Evolutionary conservation across 1,140 invertebrate species (phyloP), one percentile per base, ranked within the genome.

Genomic region (Drosophila santomea): DNA sequence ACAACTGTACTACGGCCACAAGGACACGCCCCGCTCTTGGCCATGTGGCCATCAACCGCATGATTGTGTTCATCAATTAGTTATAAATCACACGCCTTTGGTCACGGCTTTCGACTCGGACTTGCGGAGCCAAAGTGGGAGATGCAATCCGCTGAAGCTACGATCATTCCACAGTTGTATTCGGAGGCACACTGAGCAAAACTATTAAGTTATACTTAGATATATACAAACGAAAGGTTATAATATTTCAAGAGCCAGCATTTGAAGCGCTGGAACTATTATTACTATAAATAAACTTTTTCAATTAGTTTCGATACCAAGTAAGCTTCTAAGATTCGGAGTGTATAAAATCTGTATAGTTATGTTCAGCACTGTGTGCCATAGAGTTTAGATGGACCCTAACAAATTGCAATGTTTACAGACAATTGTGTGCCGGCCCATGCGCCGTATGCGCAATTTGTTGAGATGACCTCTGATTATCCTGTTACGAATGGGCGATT

Each of bases 1-100:
- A 38, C 28, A 77, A 68, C 72, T 89, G 83, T 76, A 82, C 75
- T 14, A 8, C 45, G 12, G 48, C 36, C 41, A 47, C 41, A 17
- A 47, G 54, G 39, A 61, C 36, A 35, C 28, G 28, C 44, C 74
- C 48, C 69, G 66, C 78, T 58, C 44, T 67, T 35, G 47, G 44
- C 41, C 41, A 55, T 72, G 60, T 72, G 62, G 57, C 68, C 54
- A 74, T 58, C 68, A 74, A 62, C 73, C 85, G 73, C 78, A 74
- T 60, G 72, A 80, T 84, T 85, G 72, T 80, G 81, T 80, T 85
- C 81, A 81, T 85, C 78, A 85, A 85, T 85, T 85, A 86, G 81
- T 86, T 85, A 80, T 81, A 81, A 85, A 85, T 85, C 81, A 85
- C 60, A 86, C 74, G 78, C 68, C 44, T 58, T 64, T 50, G 56